Base-by-base conservation (phyloP, 1,140 invertebrate species). In the Anastrepha ludens region DNA sequence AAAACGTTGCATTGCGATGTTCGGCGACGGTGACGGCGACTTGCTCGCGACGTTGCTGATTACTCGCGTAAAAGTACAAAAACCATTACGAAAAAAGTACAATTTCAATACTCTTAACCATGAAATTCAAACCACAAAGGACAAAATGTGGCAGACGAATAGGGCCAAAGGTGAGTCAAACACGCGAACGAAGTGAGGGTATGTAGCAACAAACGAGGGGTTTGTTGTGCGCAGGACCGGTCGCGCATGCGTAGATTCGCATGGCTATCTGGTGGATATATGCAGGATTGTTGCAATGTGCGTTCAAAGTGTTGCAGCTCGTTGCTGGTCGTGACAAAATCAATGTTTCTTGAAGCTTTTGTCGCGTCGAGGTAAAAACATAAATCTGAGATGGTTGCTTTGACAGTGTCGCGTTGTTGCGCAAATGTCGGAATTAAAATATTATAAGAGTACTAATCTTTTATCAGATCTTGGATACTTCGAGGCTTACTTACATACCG, bases 271-370 rank as follows among this genome's bases (percentile, higher is more conserved):
- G 47, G 44, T 87, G 7, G 6, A 89, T 91, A 90, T 92, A 90
- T 91, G 90, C 90, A 70, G 17, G 13, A 55, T 81, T 81, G n/a
- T 81, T 81, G 74, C 47, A 55, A 81, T 81, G 9, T 50, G n/a
- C 44, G n/a, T 55, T 55, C 47, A 41, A 81, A 17, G 44, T 81
- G 74, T 55, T 81, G 41, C 74, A 13, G 47, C 47, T 81, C 41
- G 17, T 55, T 81, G 47, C 74, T 7, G 47, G 91, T 92, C 91
- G 91, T 92, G 91, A 92, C 91, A 92, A 92, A 92, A 92, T 92
- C 91, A 92, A 92, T 92, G 91, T 92, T 90, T 91, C 74, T 78
- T 89, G 86, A 60, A 50, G 87, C 88, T 74, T 87, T 88, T 88
- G 88, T 87, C 88, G 88, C 86, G 55, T 64, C 20, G 39, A 17